Conservation (phyloP, 2,797 vertebrate genomes). For the Anas georgica region DNA sequence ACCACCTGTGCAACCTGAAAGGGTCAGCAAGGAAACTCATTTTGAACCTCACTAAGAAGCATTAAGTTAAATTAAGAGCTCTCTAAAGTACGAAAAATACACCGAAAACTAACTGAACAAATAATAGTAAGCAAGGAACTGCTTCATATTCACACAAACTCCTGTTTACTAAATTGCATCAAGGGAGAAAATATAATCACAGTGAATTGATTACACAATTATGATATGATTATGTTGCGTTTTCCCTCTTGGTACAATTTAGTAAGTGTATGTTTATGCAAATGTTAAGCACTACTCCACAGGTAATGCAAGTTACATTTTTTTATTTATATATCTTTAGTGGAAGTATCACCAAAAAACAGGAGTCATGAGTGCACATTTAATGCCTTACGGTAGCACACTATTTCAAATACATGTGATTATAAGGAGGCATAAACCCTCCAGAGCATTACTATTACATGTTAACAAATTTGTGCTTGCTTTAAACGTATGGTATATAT, state of each 20-base stretch:
- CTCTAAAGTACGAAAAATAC: conserved; percentile 19
- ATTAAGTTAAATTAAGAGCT: background rate
- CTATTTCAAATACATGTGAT: conserved; percentile 26
- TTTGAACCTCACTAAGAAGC: background rate
- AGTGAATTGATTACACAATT: conserved; percentile 75
- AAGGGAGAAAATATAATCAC: conserved; percentile 76
- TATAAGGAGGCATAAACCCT: background rate
- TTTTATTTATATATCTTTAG: background rate
- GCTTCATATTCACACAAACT: conserved; percentile 50
- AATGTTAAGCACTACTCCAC: conserved; percentile 66
- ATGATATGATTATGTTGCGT: conserved; percentile 68
- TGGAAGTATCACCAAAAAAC: conserved; percentile 12
- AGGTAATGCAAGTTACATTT: conserved; percentile 59
- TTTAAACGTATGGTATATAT: background rate
- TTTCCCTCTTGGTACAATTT: conserved; percentile 73
- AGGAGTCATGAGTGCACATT: background rate
- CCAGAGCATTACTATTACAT: background rate
- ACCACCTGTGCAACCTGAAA: background rate
- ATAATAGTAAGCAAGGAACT: conserved; percentile 49
- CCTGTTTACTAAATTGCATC: conserved; percentile 70
- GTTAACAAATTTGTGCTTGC: background rate
- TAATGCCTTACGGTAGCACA: conserved; percentile 17
- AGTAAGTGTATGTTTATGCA: conserved; percentile 72
- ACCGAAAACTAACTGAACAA: conserved; percentile 44
- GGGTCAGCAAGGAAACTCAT: background rate